Conservation (phyloP, 2,113 vertebrate species). For the Chroicocephalus ridibundus region DNA sequence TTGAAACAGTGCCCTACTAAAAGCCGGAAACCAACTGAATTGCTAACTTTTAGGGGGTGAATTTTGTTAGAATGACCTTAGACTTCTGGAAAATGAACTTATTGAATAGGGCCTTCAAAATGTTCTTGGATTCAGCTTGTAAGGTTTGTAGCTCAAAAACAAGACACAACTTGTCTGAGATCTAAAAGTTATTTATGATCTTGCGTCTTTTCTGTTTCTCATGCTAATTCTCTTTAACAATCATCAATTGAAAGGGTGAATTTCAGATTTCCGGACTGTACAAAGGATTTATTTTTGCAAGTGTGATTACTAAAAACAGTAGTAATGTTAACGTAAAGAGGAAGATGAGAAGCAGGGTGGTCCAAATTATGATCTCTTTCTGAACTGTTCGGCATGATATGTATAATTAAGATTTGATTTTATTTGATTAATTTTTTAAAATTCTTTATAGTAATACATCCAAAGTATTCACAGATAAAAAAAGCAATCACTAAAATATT, state of each 20-base stretch:
- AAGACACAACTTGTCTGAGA: background rate
- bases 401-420: background rate
- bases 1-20: background rate
- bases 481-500: background rate
- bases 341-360: background rate
- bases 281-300: constrained; percentile 1
- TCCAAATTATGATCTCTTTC: background rate
- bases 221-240: background rate
- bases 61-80: background rate
- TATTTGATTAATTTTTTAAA: background rate
- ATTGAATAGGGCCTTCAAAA: background rate
- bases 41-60: fast-evolving
- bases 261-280: background rate
- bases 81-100: background rate
- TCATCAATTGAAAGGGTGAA: background rate
- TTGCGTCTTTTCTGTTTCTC: background rate
- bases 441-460: background rate
- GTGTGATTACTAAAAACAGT: background rate
- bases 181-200: background rate
- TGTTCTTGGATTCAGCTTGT: background rate
- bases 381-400: background rate
- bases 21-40: background rate
- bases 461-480: background rate
- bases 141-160: background rate
- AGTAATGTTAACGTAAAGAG: background rate